These are phyloP conservation scores for Balaenoptera acutorostrata DNA, from an alignment of 2,113 vertebrate genomes.

Conservation along the genomic window DNA sequence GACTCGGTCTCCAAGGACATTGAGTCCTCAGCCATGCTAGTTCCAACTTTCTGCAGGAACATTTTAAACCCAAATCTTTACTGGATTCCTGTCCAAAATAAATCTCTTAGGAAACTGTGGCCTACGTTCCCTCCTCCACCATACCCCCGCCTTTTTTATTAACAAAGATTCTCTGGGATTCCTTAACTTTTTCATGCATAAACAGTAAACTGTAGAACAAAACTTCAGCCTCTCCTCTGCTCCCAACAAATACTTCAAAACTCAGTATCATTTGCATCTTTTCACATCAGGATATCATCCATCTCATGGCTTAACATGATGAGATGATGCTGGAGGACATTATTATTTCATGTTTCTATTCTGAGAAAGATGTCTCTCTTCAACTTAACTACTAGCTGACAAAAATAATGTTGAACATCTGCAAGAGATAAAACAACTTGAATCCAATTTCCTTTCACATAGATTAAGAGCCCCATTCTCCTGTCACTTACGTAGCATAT, in stretches of 20 bases:
- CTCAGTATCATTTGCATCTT: conserved; percentile 55
- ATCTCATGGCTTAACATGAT: conserved; percentile 58
- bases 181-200: conserved; percentile 35
- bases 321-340: conserved; percentile 58
- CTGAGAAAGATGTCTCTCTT: conserved; percentile 70
- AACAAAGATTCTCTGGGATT: conserved; percentile 15
- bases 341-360: conserved; percentile 74
- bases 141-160: not conserved
- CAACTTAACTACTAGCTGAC: conserved; percentile 66
- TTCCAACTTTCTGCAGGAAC: not conserved
- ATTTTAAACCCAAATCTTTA: conserved; percentile 28
- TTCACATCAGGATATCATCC: conserved; percentile 51
- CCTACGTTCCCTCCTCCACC: not conserved
- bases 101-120: not conserved
- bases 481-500: conserved; percentile 56
- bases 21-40: not conserved
- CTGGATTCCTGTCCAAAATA: conserved; percentile 20
- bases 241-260: conserved; percentile 56
- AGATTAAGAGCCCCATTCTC: conserved; percentile 65
- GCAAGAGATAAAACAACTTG: conserved; percentile 69
- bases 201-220: conserved; percentile 9
- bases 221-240: not conserved
- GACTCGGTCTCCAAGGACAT: not conserved
- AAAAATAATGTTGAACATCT: conserved; percentile 73
- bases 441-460: conserved; percentile 71